A percentile compares a stretch with the other conserved stretches of the same genome.
These are phyloP conservation scores for Larimichthys crocea DNA, from an alignment of 2,113 vertebrate species.

Conservation along the genomic window DNA sequence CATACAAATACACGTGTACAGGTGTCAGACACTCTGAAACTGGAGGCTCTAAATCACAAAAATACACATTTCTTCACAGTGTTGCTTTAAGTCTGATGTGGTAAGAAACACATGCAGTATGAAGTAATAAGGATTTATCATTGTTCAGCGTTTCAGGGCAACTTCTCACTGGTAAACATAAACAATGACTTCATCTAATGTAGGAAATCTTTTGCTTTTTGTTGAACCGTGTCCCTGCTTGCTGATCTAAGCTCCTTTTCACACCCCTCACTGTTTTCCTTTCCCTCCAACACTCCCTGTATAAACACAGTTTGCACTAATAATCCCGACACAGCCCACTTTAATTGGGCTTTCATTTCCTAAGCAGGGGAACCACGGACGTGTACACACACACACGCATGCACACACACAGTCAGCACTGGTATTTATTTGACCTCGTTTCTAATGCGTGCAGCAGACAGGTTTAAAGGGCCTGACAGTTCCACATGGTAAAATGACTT, in stretches of 20 bases:
- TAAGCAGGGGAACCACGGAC: slow-evolving; percentile 14
- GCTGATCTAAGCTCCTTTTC: slow-evolving; percentile 61
- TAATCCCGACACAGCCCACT: slow-evolving; percentile 60
- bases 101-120: neutral
- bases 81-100: neutral
- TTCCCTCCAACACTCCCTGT: slow-evolving; percentile 44
- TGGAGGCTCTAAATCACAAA: no score
- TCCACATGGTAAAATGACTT: slow-evolving; percentile 49
- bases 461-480: slow-evolving; percentile 53
- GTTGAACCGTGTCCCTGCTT: neutral
- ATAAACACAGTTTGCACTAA: slow-evolving; percentile 66
- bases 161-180: neutral
- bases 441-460: slow-evolving; percentile 65
- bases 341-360: slow-evolving; percentile 70
- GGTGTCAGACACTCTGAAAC: neutral
- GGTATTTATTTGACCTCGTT: slow-evolving; percentile 47
- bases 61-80: no score
- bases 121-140: neutral
- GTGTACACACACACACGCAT: slow-evolving; percentile 14
- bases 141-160: neutral
- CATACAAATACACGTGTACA: no score
- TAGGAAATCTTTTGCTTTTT: neutral
- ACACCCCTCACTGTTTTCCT: slow-evolving; percentile 60
- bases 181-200: neutral
- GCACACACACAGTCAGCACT: neutral